Conservation (phyloP, 2,797 vertebrate species). For the Ctenopoma multispine region DNA sequence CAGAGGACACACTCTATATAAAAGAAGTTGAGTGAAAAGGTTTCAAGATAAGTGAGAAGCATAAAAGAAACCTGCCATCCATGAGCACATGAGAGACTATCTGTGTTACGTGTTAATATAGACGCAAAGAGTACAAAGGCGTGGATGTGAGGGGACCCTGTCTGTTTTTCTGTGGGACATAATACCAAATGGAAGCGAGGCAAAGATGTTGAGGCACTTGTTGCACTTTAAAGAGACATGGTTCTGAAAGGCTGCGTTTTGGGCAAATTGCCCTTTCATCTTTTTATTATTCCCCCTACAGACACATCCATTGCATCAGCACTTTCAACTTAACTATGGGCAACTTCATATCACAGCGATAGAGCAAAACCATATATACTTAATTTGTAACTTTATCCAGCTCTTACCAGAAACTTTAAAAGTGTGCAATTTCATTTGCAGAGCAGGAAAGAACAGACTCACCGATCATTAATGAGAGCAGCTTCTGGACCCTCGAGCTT, state of each 20-base stretch:
- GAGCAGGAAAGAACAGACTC: slow-evolving; percentile 53
- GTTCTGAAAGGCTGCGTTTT: slow-evolving; percentile 45
- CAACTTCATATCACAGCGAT: slow-evolving; percentile 38
- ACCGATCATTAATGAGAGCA: slow-evolving; percentile 96
- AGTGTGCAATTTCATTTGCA: slow-evolving; percentile 10
- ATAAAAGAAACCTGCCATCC: slow-evolving; percentile 49
- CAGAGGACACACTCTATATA: slow-evolving; percentile 58
- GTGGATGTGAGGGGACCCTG: slow-evolving; percentile 29
- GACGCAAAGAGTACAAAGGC: slow-evolving; percentile 58
- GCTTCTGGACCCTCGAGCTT: slow-evolving; percentile 98
- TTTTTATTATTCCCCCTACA: slow-evolving; percentile 44
- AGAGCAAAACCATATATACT: slow-evolving; percentile 40
- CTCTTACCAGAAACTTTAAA: slow-evolving; percentile 8
- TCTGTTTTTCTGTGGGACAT: slow-evolving; percentile 54
- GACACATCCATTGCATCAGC: slow-evolving; percentile 39
- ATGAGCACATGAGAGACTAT: slow-evolving; percentile 31
- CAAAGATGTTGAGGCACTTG: slow-evolving; percentile 48
- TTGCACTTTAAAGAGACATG: slow-evolving; percentile 47
- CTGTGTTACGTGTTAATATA: slow-evolving; percentile 61
- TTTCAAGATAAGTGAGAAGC: slow-evolving; percentile 53
- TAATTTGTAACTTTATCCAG: slow-evolving; percentile 24
- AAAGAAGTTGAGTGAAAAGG: slow-evolving; percentile 57
- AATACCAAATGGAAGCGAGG: slow-evolving; percentile 86
- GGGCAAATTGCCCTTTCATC: slow-evolving; percentile 34
- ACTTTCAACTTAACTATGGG: slow-evolving; percentile 39